Conservation (phyloP, 2,888 invertebrate species). For the Drosophila paranaensis region DNA sequence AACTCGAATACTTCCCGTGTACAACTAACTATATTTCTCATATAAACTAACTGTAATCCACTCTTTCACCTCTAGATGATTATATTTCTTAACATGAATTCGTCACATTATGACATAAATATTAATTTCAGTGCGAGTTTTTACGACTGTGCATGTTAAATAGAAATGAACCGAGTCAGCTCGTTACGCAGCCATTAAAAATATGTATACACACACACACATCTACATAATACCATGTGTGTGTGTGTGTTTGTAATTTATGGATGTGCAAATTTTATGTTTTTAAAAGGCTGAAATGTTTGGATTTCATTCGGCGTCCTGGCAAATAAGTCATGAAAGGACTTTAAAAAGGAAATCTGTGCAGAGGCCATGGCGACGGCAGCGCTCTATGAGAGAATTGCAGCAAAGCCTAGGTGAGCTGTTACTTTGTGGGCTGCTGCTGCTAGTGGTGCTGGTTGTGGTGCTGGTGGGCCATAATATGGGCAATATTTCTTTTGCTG, state of each 20-base stretch:
- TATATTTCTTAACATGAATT: constrained; percentile 1
- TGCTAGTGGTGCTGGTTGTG: too few relatives aligned
- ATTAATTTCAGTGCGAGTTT: constrained; percentile 27
- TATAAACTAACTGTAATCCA: neutral
- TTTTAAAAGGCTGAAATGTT: constrained; percentile 38
- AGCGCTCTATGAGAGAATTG: constrained; percentile 6
- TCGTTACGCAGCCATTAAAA: constrained; percentile 53
- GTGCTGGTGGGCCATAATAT: constrained; percentile 53
- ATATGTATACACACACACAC: neutral
- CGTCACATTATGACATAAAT: constrained; percentile 19
- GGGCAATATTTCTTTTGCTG: constrained; percentile 73
- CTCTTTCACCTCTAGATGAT: neutral
- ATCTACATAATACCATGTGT: neutral
- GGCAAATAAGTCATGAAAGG: constrained; percentile 53
- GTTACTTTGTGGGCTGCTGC: constrained; percentile 26
- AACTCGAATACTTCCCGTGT: neutral
- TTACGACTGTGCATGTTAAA: constrained; percentile 30
- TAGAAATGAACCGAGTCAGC: constrained; percentile 53
- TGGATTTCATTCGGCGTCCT: constrained; percentile 42
- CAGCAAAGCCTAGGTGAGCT: constrained; percentile 48
- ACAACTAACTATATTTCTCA: constrained; percentile 8
- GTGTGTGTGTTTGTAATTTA: constrained; percentile 58
- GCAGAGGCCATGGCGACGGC: constrained; percentile 6
- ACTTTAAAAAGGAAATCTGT: constrained; percentile 59
- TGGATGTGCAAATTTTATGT: constrained; percentile 38